Evolutionary conservation across 2,113 vertebrate genomes (phyloP).

Genomic region (Alectura lathami): DNA sequence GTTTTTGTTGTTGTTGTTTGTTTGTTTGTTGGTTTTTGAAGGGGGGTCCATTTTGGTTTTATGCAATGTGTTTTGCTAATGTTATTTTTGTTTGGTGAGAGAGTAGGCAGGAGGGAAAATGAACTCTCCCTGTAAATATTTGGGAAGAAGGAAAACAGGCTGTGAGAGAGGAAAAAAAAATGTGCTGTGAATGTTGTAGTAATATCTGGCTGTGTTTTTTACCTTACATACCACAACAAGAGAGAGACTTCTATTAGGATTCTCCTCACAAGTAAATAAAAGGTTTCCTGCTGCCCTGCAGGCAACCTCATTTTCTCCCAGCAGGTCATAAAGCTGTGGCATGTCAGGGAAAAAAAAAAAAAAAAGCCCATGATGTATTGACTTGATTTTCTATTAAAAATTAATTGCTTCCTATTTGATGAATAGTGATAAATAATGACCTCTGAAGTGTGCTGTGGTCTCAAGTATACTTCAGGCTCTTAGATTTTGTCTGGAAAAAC

Average conservation of each 20-base stretch:
- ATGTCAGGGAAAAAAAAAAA: background rate
- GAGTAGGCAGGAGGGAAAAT: background rate
- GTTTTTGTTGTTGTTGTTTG: too few relatives aligned
- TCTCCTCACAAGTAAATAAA: background rate
- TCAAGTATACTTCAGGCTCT: slow-evolving; percentile 16
- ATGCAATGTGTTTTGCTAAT: background rate
- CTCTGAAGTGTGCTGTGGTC: background rate
- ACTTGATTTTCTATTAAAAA: slow-evolving; percentile 64
- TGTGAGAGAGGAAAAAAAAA: background rate
- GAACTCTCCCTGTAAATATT: background rate
- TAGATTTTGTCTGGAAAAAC: background rate
- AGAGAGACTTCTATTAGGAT: background rate
- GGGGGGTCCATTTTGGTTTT: background rate
- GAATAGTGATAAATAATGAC: slow-evolving; percentile 46
- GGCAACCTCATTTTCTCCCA: slow-evolving; percentile 35
- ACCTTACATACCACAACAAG: background rate
- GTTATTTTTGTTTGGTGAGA: background rate
- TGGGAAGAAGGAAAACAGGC: background rate
- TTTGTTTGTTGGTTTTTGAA: too few relatives aligned
- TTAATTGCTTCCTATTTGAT: slow-evolving; percentile 60
- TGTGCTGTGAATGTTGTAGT: background rate
- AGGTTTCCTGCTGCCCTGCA: slow-evolving; percentile 5
- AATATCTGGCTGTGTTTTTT: background rate
- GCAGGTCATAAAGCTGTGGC: slow-evolving; percentile 54
- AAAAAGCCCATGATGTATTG: slow-evolving; percentile 21